Conservation (phyloP, 2,797 vertebrate genomes). For the Buceros bicornis region DNA sequence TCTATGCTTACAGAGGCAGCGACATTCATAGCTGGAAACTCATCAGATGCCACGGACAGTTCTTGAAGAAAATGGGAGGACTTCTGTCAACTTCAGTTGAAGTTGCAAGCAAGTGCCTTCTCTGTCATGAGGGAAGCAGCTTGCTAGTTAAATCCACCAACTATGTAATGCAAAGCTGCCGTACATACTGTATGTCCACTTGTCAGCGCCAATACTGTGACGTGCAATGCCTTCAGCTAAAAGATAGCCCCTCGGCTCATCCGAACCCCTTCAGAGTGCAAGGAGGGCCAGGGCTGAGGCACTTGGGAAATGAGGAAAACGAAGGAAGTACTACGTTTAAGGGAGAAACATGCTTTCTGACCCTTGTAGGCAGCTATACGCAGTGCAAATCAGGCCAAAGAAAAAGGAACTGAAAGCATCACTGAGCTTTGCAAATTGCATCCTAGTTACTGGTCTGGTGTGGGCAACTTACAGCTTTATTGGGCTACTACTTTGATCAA, state of each 20-base stretch:
- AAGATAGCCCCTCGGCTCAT: background rate
- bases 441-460: background rate
- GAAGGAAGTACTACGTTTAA: background rate
- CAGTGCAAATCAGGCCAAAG: constrained; percentile 13
- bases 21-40: background rate
- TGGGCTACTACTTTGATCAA: constrained; percentile 41
- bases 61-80: background rate
- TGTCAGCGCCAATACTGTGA: background rate
- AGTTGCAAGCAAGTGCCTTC: background rate
- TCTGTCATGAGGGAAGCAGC: background rate
- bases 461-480: constrained; percentile 34
- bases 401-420: background rate
- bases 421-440: constrained; percentile 19
- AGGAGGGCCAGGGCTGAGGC: background rate
- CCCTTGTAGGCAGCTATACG: background rate
- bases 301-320: background rate
- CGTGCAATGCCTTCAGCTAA: background rate
- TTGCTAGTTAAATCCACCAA: background rate
- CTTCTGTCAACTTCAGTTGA: background rate
- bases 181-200: too few species aligned
- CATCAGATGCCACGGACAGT: background rate
- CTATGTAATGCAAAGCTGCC: background rate
- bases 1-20: background rate
- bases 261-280: background rate
- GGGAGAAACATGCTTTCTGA: background rate